These are phyloP conservation scores for Polypterus bichir DNA, from an alignment of 2,113 vertebrate species.

Conservation along the genomic window DNA sequence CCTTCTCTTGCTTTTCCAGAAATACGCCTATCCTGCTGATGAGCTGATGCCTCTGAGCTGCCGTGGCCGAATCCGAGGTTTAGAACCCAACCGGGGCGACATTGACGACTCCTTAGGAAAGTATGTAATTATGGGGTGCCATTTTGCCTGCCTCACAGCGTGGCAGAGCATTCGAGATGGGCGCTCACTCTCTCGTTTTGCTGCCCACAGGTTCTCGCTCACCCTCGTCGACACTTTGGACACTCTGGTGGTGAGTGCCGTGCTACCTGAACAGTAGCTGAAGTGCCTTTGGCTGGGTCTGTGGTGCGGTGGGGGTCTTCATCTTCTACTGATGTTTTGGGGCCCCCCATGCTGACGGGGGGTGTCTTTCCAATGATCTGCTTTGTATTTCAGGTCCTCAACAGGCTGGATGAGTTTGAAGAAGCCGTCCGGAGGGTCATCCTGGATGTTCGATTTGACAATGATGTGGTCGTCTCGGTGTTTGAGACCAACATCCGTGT, in stretches of 20 bases:
- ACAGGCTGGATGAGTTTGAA: conserved; percentile 65
- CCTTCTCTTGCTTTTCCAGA: conserved; percentile 32
- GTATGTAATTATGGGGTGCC: conserved; percentile 30
- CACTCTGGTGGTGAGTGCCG: conserved; percentile 54
- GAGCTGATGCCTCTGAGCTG: conserved; percentile 68
- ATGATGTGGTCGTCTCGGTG: conserved; percentile 64
- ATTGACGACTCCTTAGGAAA: conserved; percentile 61
- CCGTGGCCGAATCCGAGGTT: conserved; percentile 53
- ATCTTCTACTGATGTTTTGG: not conserved
- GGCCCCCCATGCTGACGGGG: not conserved
- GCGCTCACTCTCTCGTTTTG: not conserved
- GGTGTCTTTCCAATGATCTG: too few relatives aligned
- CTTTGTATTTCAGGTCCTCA: conserved; percentile 40
- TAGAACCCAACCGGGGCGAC: conserved; percentile 61
- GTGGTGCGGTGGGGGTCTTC: not conserved
- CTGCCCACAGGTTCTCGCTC: conserved; percentile 52
- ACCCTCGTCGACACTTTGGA: conserved; percentile 61
- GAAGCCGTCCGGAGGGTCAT: conserved; percentile 50
- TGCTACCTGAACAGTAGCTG: not conserved
- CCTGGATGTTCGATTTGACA: conserved; percentile 51
- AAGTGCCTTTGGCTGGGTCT: not conserved
- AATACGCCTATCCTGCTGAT: conserved; percentile 61
- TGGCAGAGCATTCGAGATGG: not conserved
- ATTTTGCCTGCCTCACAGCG: not conserved
- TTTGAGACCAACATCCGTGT: conserved; percentile 70